Conservation (phyloP, 1,140 invertebrate genomes). For the Trichoplusia ni region DNA sequence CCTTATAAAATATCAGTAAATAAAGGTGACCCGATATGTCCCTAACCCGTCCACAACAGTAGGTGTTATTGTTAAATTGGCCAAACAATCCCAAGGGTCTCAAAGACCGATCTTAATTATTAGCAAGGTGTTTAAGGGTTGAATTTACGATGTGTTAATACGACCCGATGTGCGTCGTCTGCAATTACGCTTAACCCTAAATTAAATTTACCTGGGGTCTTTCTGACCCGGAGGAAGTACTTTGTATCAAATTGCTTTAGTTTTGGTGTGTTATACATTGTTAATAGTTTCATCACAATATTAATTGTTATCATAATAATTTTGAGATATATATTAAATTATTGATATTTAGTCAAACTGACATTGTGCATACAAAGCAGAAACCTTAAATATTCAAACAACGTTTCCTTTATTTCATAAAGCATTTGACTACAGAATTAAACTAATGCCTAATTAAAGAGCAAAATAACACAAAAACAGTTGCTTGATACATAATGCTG, state of each 20-base stretch:
- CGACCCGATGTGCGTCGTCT: slow-evolving; percentile 55
- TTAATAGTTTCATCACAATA: slow-evolving; percentile 1
- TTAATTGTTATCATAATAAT: neutral
- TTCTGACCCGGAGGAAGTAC: slow-evolving; percentile 39
- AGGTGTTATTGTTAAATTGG: slow-evolving; percentile 59
- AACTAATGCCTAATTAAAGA: too few species aligned
- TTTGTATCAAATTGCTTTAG: slow-evolving; percentile 32
- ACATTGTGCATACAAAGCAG: neutral
- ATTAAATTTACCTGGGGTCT: slow-evolving; percentile 75
- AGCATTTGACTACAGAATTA: too few species aligned
- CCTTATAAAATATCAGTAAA: slow-evolving; percentile 34
- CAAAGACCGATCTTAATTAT: slow-evolving; percentile 68
- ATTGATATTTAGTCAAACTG: neutral
- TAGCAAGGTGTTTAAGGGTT: slow-evolving; percentile 74
- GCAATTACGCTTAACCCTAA: slow-evolving; percentile 62
- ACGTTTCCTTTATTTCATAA: too few species aligned
- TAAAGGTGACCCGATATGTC: slow-evolving; percentile 39
- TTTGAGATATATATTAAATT: neutral
- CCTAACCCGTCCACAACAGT: slow-evolving; percentile 41
- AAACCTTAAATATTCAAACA: too few species aligned
- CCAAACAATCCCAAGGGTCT: slow-evolving; percentile 55
- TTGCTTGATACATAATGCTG: too few species aligned
- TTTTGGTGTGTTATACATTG: slow-evolving; percentile 17
- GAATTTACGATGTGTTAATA: slow-evolving; percentile 76
- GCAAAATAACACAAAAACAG: too few species aligned